Percentiles rank a stretch among this genome's conserved stretches.
Conservation (phyloP, 2,797 vertebrate genomes). For the Myiotriccus ornatus region DNA sequence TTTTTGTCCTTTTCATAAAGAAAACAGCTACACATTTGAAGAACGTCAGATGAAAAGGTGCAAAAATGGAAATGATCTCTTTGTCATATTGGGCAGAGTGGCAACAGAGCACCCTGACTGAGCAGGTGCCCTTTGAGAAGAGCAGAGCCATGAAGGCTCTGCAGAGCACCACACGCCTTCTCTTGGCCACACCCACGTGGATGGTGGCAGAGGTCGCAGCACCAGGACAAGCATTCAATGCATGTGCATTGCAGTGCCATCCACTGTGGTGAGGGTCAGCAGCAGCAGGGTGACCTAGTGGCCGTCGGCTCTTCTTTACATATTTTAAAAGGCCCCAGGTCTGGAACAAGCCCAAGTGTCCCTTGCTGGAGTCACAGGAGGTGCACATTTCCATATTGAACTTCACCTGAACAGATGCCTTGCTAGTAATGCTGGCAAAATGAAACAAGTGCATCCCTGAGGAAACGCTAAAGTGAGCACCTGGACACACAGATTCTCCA, state of each 20-base stretch:
- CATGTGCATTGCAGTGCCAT: accelerated
- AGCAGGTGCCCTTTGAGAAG: background rate
- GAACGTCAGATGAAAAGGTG: background rate
- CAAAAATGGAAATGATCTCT: background rate
- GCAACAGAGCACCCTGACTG: background rate
- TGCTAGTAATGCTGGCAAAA: background rate
- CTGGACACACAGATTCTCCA: background rate
- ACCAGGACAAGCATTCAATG: accelerated
- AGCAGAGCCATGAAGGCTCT: background rate
- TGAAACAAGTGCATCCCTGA: background rate
- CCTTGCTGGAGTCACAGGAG: background rate
- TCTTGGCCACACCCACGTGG: accelerated
- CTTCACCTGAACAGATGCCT: background rate
- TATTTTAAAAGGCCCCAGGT: background rate
- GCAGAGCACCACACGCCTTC: background rate
- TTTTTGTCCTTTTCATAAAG: background rate
- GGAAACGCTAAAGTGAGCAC: background rate
- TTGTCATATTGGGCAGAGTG: background rate
- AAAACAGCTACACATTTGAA: background rate
- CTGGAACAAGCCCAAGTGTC: background rate
- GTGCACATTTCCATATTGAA: background rate
- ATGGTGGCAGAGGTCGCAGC: background rate
- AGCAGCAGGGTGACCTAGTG: background rate
- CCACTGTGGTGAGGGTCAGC: accelerated
- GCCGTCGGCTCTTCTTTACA: background rate